phyloP scores from a whole-genome alignment of 2,888 invertebrate genomes.

The Nomada goodeniana region DNA sequence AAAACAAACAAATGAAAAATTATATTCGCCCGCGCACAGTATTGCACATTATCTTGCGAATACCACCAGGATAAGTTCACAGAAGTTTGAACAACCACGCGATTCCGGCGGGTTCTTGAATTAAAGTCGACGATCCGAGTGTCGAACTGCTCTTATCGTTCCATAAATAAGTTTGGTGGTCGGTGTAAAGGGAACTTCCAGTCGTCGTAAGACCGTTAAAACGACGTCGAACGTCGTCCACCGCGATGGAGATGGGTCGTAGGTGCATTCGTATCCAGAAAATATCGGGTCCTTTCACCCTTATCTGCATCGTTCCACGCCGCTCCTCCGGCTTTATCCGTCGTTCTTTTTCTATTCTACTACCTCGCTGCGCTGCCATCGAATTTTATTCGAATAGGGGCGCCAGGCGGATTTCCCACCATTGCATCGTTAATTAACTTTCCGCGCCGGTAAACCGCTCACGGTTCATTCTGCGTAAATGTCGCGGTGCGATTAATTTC shows the following conservation, averaged over 20 bases:
- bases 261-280: slow-evolving; percentile 14
- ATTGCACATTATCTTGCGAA: not conserved
- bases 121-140: slow-evolving; percentile 20
- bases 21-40: too few relatives aligned
- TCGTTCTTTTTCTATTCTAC: slow-evolving; percentile 10
- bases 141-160: slow-evolving; percentile 22
- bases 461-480: slow-evolving; percentile 40
- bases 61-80: not conserved
- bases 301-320: slow-evolving; percentile 4
- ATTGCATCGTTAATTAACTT: slow-evolving; percentile 32
- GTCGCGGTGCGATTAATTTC: slow-evolving; percentile 52
- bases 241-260: slow-evolving; percentile 20
- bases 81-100: not conserved
- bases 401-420: not conserved
- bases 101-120: not conserved
- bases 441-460: slow-evolving; percentile 14
- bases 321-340: slow-evolving; percentile 9
- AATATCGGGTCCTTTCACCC: slow-evolving; percentile 20
- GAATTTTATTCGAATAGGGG: not conserved
- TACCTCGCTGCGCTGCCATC: slow-evolving; percentile 14
- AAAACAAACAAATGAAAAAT: too few relatives aligned
- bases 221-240: slow-evolving; percentile 12
- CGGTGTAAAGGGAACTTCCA: slow-evolving; percentile 26
- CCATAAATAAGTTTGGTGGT: not conserved
- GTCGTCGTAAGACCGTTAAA: slow-evolving; percentile 24